These are phyloP conservation scores for Eucera pruinosa DNA, from an alignment of 2,888 invertebrate species.

Conservation along the genomic window DNA sequence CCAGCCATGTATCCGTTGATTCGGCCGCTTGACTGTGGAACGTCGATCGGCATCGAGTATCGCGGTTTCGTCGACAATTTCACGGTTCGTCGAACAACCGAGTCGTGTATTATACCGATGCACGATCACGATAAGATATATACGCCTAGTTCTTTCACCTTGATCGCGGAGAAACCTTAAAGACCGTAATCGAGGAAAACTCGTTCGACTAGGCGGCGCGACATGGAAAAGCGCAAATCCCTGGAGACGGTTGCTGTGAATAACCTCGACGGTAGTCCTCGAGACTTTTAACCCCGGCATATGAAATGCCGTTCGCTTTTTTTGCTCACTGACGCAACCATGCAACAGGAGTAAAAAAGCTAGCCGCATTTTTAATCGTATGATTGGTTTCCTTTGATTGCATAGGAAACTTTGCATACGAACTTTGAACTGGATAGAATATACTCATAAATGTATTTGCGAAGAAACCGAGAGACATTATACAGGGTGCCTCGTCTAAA, in stretches of 20 bases:
- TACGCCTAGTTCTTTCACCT: constrained; percentile 61
- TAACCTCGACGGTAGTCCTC: constrained; percentile 33
- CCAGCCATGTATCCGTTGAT: not conserved
- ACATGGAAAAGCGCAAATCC: not conserved
- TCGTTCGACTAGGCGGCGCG: constrained; percentile 49
- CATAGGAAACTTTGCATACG: constrained; percentile 1
- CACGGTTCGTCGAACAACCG: constrained; percentile 72
- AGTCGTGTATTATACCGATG: constrained; percentile 66
- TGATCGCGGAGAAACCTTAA: constrained; percentile 67
- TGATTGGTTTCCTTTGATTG: constrained; percentile 21
- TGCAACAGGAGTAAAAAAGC: constrained; percentile 34
- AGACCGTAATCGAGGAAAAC: constrained; percentile 67
- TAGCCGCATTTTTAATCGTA: constrained; percentile 24
- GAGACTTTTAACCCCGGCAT: constrained; percentile 48
- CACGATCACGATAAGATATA: constrained; percentile 59
- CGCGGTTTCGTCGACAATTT: constrained; percentile 75
- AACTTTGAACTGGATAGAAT: no score
- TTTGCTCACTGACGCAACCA: constrained; percentile 43
- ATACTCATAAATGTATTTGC: no score
- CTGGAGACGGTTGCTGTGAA: not conserved
- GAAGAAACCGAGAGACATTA: no score
- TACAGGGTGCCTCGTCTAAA: no score
- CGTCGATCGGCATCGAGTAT: constrained; percentile 49
- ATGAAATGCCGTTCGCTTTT: constrained; percentile 39
- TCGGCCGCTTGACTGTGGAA: constrained; percentile 16